Percentiles rank a stretch among this genome's conserved stretches.
phyloP scores from a whole-genome alignment of 2,113 vertebrate species.

The Aegithalos caudatus region DNA sequence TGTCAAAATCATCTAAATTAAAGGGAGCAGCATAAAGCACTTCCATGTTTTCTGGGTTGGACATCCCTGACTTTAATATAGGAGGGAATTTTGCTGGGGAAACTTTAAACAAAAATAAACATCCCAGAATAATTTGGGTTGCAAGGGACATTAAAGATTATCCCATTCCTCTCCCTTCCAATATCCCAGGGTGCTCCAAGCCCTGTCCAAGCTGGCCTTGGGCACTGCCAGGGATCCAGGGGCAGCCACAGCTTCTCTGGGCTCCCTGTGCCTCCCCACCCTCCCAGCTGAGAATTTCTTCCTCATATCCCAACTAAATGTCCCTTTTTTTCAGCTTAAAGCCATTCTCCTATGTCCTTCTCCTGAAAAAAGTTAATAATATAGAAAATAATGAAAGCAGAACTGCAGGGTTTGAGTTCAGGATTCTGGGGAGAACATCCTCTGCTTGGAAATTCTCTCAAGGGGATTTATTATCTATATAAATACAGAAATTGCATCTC shows the following conservation, averaged over 20 bases:
- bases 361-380: background rate
- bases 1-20: background rate
- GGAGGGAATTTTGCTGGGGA: background rate
- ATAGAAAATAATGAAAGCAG: background rate
- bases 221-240: background rate
- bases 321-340: background rate
- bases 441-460: background rate
- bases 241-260: background rate
- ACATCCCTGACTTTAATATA: background rate
- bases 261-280: background rate
- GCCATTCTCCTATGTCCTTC: background rate
- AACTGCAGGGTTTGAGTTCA: background rate
- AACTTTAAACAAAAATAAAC: background rate
- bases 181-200: accelerated
- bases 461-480: background rate
- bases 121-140: background rate
- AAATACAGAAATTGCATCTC: background rate
- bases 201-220: accelerated
- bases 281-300: accelerated
- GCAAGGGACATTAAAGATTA: background rate
- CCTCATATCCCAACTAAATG: background rate
- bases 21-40: background rate
- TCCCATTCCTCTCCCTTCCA: background rate
- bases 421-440: background rate
- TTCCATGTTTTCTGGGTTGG: accelerated